Base-by-base conservation (phyloP, 1,140 invertebrate genomes). In the Sminthurides bifidus region DNA sequence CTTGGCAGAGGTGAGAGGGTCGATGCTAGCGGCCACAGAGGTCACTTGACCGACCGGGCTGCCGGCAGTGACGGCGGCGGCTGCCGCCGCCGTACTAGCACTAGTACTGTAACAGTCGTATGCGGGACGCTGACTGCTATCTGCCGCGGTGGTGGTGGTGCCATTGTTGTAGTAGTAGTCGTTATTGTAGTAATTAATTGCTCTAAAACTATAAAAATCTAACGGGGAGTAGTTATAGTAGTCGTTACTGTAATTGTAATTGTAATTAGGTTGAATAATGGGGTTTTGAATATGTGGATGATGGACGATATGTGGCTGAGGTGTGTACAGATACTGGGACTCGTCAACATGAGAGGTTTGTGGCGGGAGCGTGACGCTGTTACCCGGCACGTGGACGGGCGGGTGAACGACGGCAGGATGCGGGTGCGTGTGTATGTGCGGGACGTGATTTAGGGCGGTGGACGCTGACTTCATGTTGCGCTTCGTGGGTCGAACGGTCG, bases 401-500 rank as follows among this genome's bases (percentile, higher is more conserved):
- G n/a, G n/a, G n/a, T n/a, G n/a, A n/a, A n/a, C n/a, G n/a, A n/a
- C n/a, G n/a, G n/a, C n/a, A n/a, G n/a, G n/a, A n/a, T n/a, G n/a
- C n/a, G n/a, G n/a, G n/a, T n/a, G n/a, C 60, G 24, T 35, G 35
- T 35, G 48, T 17, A 17, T 19, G 38, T 15, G 40, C 21, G 38
- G 37, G 33, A 30, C 6, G 70, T 72, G 30, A 66, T 67, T n/a
- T n/a, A n/a, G n/a, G 27, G 68, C 68, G 24, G 69, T 70, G 48
- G 59, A 72, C 67, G 38, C 33, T 27, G 15, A 68, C 74, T 15
- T 57, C 38, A 50, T 55, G 31, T 23, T 48, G 40, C 19, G 55
- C 41, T 4, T 64, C 29, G 21, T 94, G 54, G 84, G 87, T 51
- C 89, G 78, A 69, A 89, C 92, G 1, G 87, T 92, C 4, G 88